phyloP scores from a whole-genome alignment of 1,140 invertebrate genomes.

The Bilobella aurantiaca region DNA sequence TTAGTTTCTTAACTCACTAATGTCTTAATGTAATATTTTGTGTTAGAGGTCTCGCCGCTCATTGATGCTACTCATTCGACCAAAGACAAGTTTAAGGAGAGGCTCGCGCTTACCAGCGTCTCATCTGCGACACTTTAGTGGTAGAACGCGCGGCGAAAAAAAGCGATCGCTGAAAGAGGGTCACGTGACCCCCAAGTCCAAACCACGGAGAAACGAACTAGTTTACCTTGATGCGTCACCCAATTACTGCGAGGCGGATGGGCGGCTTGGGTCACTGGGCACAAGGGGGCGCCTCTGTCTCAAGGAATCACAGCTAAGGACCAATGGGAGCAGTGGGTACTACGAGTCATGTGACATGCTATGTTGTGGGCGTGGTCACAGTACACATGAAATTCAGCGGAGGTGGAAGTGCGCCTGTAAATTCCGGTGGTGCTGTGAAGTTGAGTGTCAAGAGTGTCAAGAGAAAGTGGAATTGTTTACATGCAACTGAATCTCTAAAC shows the following conservation, averaged over 20 bases:
- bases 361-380: too few relatives aligned
- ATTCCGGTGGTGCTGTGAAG: too few relatives aligned
- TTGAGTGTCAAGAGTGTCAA: too few relatives aligned
- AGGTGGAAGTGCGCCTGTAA: too few relatives aligned
- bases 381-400: too few relatives aligned
- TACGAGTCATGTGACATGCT: too few relatives aligned
- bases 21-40: neutral
- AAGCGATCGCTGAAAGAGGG: constrained; percentile 40
- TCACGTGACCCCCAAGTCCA: constrained; percentile 32
- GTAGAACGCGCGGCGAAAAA: neutral
- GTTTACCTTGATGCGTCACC: constrained; percentile 81
- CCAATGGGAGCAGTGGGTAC: too few relatives aligned
- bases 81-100: neutral
- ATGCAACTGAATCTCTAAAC: too few relatives aligned
- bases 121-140: neutral
- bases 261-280: constrained; percentile 63
- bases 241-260: constrained; percentile 78
- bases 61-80: constrained; percentile 3
- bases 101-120: neutral
- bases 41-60: constrained; percentile 9
- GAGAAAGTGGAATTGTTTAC: too few relatives aligned
- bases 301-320: too few relatives aligned
- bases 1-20: neutral
- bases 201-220: constrained; percentile 66
- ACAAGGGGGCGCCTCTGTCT: constrained; percentile 76